phyloP scores from a whole-genome alignment of 2,113 vertebrate species.

The Malaclemys terrapin region DNA sequence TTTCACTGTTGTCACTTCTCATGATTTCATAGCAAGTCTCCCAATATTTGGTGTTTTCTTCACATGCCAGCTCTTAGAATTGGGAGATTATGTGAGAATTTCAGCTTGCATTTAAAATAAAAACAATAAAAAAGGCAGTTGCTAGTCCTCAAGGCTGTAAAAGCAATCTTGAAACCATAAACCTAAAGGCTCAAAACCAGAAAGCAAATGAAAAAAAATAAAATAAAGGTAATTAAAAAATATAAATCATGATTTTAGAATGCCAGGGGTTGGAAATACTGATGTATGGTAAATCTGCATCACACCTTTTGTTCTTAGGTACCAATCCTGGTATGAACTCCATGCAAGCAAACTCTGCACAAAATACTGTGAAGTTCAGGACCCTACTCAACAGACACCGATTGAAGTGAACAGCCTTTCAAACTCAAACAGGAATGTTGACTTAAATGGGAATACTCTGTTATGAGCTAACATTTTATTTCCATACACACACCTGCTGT shows the following conservation, averaged over 20 bases:
- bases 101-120: background rate
- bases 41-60: background rate
- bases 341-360: background rate
- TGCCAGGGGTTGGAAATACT: background rate
- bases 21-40: background rate
- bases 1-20: background rate
- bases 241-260: background rate
- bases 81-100: background rate
- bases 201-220: background rate
- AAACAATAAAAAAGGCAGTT: background rate
- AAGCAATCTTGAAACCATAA: background rate
- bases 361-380: background rate
- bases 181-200: background rate
- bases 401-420: background rate
- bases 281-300: too few relatives aligned
- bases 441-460: background rate
- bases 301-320: background rate
- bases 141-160: background rate
- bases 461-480: background rate
- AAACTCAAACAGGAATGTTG: background rate
- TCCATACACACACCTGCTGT: background rate
- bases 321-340: background rate
- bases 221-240: background rate
- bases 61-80: background rate
- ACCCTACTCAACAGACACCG: background rate